These are phyloP conservation scores for Microhierax caerulescens DNA, from an alignment of 2,797 vertebrate genomes.

Conservation along the genomic window DNA sequence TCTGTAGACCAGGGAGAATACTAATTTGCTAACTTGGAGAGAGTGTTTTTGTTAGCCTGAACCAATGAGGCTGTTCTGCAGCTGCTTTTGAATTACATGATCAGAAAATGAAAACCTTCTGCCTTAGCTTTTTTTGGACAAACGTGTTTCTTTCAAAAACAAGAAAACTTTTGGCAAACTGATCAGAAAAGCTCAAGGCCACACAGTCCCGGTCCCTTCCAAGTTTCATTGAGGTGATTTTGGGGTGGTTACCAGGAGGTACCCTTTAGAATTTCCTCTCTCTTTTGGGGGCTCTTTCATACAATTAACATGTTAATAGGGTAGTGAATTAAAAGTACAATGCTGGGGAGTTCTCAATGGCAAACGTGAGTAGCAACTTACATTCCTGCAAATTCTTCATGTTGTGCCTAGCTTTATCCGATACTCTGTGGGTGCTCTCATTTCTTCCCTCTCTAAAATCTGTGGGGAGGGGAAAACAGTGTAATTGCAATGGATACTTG, in stretches of 20 bases:
- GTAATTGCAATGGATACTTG: conserved; percentile 27
- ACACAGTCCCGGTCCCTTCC: background rate
- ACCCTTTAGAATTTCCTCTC: background rate
- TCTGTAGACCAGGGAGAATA: background rate
- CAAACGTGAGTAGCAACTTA: conserved; percentile 35
- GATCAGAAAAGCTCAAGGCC: background rate
- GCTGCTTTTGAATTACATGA: conserved; percentile 31
- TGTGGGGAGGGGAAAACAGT: background rate
- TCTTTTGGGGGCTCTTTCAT: background rate
- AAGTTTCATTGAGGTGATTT: background rate
- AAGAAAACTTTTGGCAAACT: background rate
- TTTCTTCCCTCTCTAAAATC: conserved; percentile 2
- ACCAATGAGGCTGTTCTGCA: background rate
- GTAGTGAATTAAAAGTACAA: background rate
- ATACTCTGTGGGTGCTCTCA: background rate
- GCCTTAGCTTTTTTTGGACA: background rate
- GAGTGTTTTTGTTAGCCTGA: conserved; percentile 20
- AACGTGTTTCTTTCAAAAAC: background rate
- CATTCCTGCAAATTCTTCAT: conserved; percentile 35
- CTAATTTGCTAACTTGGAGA: conserved; percentile 22
- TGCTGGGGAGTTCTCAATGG: background rate
- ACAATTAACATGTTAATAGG: background rate
- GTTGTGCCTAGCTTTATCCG: conserved; percentile 20
- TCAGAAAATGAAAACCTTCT: conserved; percentile 53
- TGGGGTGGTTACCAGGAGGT: background rate